Base-by-base conservation (phyloP, 2,888 invertebrate species). In the Sycophila texana region DNA sequence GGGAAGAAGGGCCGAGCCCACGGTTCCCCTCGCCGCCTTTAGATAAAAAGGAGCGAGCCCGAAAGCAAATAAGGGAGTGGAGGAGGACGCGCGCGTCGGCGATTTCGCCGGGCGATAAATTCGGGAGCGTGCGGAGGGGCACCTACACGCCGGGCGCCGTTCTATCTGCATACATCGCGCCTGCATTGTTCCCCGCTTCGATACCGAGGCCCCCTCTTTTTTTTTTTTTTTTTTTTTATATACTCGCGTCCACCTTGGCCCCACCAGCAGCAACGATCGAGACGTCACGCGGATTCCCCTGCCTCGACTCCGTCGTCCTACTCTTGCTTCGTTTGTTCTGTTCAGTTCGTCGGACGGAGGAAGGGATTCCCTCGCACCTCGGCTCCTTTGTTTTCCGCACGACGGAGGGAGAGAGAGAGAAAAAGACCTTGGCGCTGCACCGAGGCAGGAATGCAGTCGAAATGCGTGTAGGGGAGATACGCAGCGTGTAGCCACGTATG, bases 361-460 rank as follows among this genome's bases (percentile, higher is more conserved):
- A 22, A 18, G 55, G 67, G n/a, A 67, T 67, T 67, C 26, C 51
- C 67, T 67, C 55, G 53, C 67, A 67, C 67, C 67, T 67, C 51
- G n/a, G 13, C 20, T 2, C 49, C 67, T 26, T 55, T 53, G 16
- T 22, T n/a, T 1, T 0, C 16, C 53, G 13, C 14, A 14, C 39
- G 39, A 39, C 39, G 39, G 7, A 7, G 39, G 39, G 39, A 7
- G 5, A 39, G 39, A 39, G 39, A 39, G 39, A 16, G 4, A 53
- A 14, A 14, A 2, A 61, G 72, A 72, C 72, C 72, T 72, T 72
- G 72, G 71, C 60, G 20, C 70, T 53, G 53, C 53, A 53, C 47
- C 67, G 67, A 53, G 53, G 14, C 67, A 51, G 53, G 72, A 72
- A 72, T 72, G 72, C 61, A 72, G 72, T 72, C 51, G 61, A 72